Evolutionary conservation across 2,113 vertebrate genomes (phyloP), one percentile per base, ranked within the genome.

Genomic region (Cyanistes caeruleus): DNA sequence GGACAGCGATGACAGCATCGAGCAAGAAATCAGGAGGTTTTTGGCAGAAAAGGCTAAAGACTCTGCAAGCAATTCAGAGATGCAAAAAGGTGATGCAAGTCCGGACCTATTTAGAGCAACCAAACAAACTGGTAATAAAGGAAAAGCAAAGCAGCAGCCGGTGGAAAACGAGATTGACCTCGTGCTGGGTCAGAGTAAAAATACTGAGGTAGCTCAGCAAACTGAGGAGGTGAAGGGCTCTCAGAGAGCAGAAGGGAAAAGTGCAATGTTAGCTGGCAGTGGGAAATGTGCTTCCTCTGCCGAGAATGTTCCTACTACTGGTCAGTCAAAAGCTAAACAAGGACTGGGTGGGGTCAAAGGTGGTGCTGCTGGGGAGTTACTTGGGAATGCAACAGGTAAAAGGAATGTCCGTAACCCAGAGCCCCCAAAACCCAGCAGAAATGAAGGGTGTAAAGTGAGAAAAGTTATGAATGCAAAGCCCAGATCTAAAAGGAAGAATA

Each of bases 1-100:
- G 39, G 99, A 99, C 96, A 99, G 99, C 0, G 98, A 99, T 2
- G 99, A 99, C 81, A 99, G 99, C 98, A 99, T 99, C 1, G 99
- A 99, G 80, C 99, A 98, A 68, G 99, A 99, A 97, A 99, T 99
- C 30, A 97, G 98, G 75, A 99, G 91, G 95, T 99, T 99, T 91
- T 95, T 99, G 86, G 99, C 99, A 8, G 99, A 99, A 90, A 99
- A 99, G 72, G 99, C 99, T 28, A 99, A 98, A 96, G 98, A 98
- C 73, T 98, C 98, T 7, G 89, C 94, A 28, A 91, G 95, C 30
- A 41, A 13, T 24, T 37, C 43, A 2, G 96, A 95, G 28, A 8
- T 39, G 16, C 95, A 69, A 2, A 95, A 78, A 43, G 89, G 77
- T 12, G 55, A 73, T 39, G 90, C 39, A 11, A 43, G 31, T 55